Percentiles rank a stretch among this genome's conserved stretches.
These are phyloP conservation scores for Dendroctonus valens DNA, from an alignment of 1,140 invertebrate species.

Conservation along the genomic window DNA sequence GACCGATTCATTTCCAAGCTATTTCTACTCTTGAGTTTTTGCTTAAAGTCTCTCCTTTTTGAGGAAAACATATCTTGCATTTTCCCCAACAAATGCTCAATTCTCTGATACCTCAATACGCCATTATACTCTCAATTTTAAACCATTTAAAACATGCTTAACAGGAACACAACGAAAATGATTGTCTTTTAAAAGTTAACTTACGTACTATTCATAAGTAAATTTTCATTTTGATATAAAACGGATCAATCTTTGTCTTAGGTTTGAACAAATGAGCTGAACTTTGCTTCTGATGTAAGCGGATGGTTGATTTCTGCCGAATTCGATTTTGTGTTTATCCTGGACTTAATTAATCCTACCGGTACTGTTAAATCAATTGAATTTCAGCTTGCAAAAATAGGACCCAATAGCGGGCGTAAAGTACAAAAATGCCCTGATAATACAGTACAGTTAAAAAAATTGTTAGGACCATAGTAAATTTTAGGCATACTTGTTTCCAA, in stretches of 20 bases:
- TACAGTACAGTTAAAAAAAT: neutral
- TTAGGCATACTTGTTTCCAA: neutral
- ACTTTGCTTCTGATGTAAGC: neutral
- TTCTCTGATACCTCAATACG: too few relatives aligned
- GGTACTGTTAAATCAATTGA: neutral
- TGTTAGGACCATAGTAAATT: neutral
- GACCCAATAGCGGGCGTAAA: neutral
- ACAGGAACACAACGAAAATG: conserved; percentile 10
- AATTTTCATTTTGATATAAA: conserved; percentile 7
- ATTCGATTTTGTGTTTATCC: neutral
- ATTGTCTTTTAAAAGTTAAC: conserved; percentile 18
- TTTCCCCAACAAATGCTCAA: too few relatives aligned
- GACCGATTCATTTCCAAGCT: too few relatives aligned
- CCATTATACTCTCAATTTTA: too few relatives aligned
- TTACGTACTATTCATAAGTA: conserved; percentile 23
- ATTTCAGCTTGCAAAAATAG: neutral
- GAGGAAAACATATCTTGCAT: too few relatives aligned
- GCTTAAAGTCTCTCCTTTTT: too few relatives aligned
- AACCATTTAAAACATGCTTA: too few relatives aligned
- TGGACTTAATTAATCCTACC: neutral
- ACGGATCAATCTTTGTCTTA: conserved; percentile 2
- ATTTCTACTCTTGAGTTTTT: too few relatives aligned
- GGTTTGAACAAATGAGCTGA: neutral
- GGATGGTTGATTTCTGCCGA: neutral
- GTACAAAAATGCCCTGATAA: neutral